Evolutionary conservation across 2,888 invertebrate genomes (phyloP), one percentile per base, ranked within the genome.

Genomic region (Panzeria rudis): DNA sequence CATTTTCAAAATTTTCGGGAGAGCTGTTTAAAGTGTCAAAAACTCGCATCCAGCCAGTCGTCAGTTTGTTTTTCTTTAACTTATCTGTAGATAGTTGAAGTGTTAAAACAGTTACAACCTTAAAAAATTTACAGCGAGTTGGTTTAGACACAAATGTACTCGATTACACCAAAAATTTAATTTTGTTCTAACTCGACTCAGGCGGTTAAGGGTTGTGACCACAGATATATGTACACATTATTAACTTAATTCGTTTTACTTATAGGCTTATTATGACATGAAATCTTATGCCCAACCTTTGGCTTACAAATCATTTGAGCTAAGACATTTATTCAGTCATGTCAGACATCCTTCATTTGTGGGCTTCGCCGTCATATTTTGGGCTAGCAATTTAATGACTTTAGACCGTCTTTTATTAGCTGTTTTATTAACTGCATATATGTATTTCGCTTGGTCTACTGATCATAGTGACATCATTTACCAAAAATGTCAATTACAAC

Each of bases 311-410:
- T 94, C 95, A 0, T 88, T 86, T 17, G 93, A 94, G 80, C 89
- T 95, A 68, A 93, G 93, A 66, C 92, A 93, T 86, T 92, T 94
- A 32, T 94, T 94, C 85, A 88, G 91, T 0, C 94, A 95, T 87
- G 93, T 95, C 89, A 93, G 95, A 56, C 95, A 95, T 92, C 95
- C 95, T 1, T 95, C 95, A 80, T 95, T 95, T 86, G 91, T 93
- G 52, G 94, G 94, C 7, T 93, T 95, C 77, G 89, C 93, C 0
- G 87, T 94, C 1, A 93, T 95, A 81, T 92, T 95, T 47, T 95
- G 95, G 94, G 90, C 93, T 62, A 93, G 93, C 83, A 95, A 95
- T 71, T 89, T 94, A 0, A 95, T 95, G 95, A 95, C 94, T 92
- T 93, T 94, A 84, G 95, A 95, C 89, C 93, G 95, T 56, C 87